phyloP scores from a whole-genome alignment of 2,888 invertebrate genomes.

The Disparrhopalites patrizii region DNA sequence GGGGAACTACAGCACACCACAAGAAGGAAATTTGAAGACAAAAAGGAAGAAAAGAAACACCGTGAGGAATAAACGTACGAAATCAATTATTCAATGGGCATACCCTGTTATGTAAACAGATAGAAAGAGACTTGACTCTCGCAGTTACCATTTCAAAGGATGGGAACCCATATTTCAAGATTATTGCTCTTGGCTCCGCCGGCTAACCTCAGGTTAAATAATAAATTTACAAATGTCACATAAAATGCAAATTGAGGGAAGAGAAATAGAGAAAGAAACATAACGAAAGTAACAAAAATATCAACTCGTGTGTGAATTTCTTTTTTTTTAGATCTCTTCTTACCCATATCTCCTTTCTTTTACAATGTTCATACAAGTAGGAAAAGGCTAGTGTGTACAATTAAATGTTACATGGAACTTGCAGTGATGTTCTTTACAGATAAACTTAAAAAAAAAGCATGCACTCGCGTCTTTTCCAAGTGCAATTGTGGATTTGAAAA shows the following conservation, averaged over 20 bases:
- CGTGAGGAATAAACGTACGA: not conserved
- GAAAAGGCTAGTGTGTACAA: not conserved
- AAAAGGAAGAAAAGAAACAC: not conserved
- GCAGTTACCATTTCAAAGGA: not conserved
- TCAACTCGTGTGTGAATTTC: not conserved
- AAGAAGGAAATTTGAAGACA: too few relatives aligned
- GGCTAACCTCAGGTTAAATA: constrained; percentile 1
- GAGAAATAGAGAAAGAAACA: too few relatives aligned
- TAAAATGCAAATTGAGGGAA: constrained; percentile 13
- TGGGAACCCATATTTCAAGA: not conserved
- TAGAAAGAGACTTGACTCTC: not conserved
- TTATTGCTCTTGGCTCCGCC: not conserved
- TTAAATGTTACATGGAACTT: too few relatives aligned
- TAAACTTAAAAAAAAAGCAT: too few relatives aligned
- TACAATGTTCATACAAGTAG: too few relatives aligned
- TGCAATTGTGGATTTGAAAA: too few relatives aligned
- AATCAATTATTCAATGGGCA: not conserved
- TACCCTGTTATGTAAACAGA: not conserved
- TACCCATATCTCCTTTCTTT: too few relatives aligned
- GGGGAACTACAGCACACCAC: too few relatives aligned
- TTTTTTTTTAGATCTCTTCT: too few relatives aligned
- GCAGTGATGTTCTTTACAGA: too few relatives aligned
- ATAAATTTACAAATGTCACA: constrained; percentile 15
- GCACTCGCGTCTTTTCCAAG: too few relatives aligned
- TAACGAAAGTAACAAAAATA: too few relatives aligned